Conservation (phyloP, 1,140 invertebrate genomes). For the Lepidurus arcticus region DNA sequence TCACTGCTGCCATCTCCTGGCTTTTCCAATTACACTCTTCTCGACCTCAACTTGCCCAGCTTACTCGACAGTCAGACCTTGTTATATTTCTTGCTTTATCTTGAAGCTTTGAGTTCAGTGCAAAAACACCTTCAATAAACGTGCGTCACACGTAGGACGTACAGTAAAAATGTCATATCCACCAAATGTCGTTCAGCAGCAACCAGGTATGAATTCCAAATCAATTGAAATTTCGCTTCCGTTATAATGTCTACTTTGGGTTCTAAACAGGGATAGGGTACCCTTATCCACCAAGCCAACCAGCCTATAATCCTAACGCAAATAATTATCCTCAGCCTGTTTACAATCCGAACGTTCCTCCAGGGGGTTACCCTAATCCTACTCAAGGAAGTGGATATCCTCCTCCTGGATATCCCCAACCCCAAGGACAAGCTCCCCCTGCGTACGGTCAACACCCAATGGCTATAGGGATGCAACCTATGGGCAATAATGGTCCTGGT, state of each 20-base stretch:
- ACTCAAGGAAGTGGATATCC: not conserved
- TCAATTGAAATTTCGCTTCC: not conserved
- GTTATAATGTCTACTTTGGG: not conserved
- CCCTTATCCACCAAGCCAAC: not conserved
- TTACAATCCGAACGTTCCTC: not conserved
- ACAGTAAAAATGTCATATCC: not conserved
- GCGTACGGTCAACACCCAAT: not conserved
- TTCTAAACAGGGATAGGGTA: not conserved
- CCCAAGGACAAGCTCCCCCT: not conserved
- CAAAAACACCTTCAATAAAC: too few relatives aligned
- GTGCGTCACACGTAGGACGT: too few relatives aligned
- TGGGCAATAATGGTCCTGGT: not conserved
- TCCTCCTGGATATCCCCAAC: not conserved
- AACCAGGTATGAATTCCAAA: not conserved
- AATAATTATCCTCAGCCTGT: not conserved
- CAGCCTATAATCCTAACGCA: not conserved
- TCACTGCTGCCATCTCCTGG: too few relatives aligned
- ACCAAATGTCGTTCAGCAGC: not conserved
- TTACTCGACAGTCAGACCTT: too few relatives aligned
- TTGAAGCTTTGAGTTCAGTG: too few relatives aligned
- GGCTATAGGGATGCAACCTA: not conserved
- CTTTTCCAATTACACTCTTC: too few relatives aligned
- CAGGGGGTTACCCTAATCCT: not conserved
- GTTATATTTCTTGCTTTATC: too few relatives aligned
- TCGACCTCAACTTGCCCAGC: too few relatives aligned